Base-by-base conservation (phyloP, 1,140 invertebrate genomes). In the Rhagoletis zephyria region DNA sequence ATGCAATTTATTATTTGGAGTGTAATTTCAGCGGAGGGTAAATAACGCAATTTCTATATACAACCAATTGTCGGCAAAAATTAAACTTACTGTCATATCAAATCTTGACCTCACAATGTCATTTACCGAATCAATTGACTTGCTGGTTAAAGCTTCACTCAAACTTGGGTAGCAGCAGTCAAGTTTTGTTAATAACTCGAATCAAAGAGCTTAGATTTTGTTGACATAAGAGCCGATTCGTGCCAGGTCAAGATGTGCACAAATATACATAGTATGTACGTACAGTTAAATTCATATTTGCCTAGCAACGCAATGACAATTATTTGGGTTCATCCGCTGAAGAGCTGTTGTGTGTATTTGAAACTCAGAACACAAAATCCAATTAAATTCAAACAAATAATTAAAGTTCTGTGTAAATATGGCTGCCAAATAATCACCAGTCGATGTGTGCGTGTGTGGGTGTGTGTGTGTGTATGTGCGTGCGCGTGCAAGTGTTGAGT, bases 321-420 rank as follows among this genome's bases (percentile, higher is more conserved):
- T n/a, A 10, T 81, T 7, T 3, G 51, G 74, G 74, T 7, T 81
- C 45, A 81, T 5, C 74, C 10, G 65, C 65, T 4, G 6, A 1
- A 30, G 42, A 4, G 16, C 42, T 4, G 9, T 0, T 51, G 16
- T 10, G 51, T 12, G 19, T 56, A 81, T 4, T 30, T 16, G 48
- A 59, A 56, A 7, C 16, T 51, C 74, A 56, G n/a, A n/a, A 81
- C 14, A 59, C 40, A 81, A 81, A 81, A 81, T 81, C 74, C 74
- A 81, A 81, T 81, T 81, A 81, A 81, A 81, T 81, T 81, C 74
- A 81, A 81, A 81, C 74, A 81, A 81, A 81, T 81, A 81, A 81
- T 81, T 81, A 81, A 81, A 81, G 19, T 81, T n/a, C 16, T n/a
- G 56, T 81, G 74, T 56, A 81, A 81, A 81, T 81, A 81, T 30